phyloP scores from a whole-genome alignment of 2,113 vertebrate genomes.

The Leptobrachium leishanense region DNA sequence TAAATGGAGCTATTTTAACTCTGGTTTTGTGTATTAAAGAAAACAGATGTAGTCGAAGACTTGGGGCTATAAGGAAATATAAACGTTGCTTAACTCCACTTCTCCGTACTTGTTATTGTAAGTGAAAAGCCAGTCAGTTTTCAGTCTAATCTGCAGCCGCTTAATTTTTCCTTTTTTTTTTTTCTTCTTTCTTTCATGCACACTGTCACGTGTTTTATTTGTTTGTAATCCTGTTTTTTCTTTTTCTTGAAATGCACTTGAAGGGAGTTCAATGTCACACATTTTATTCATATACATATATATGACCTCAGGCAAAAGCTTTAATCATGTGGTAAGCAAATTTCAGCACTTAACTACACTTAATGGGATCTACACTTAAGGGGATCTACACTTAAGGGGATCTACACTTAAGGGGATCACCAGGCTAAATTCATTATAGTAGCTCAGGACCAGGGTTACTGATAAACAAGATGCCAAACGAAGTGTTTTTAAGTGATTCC shows the following conservation, averaged over 20 bases:
- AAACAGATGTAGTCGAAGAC: constrained; percentile 96
- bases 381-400: too few species aligned
- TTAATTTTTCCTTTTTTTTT: background rate
- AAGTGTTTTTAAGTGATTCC: too few species aligned
- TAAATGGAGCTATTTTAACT: constrained; percentile 92
- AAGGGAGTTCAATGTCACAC: background rate
- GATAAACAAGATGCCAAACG: too few species aligned
- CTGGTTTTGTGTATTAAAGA: constrained; percentile 88
- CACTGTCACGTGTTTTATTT: background rate
- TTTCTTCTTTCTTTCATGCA: background rate
- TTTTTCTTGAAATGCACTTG: background rate
- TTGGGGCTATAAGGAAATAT: constrained; percentile 80
- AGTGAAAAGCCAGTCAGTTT: constrained; percentile 61
- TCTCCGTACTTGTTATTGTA: constrained; percentile 58
- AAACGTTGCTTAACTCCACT: constrained; percentile 77
- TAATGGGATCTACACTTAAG: too few species aligned
- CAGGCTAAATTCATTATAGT: too few species aligned
- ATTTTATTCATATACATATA: too few species aligned
- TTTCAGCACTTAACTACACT: too few species aligned
- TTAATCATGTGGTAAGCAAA: too few species aligned
- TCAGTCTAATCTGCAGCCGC: constrained; percentile 48
- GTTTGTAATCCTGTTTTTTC: background rate
- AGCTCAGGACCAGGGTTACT: too few species aligned
- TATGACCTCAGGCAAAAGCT: too few species aligned
- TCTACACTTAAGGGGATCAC: too few species aligned